Percentiles rank a stretch among this genome's conserved stretches.
Evolutionary conservation across 2,888 invertebrate genomes (phyloP).

Genomic region (Bruchidius siliquastri): DNA sequence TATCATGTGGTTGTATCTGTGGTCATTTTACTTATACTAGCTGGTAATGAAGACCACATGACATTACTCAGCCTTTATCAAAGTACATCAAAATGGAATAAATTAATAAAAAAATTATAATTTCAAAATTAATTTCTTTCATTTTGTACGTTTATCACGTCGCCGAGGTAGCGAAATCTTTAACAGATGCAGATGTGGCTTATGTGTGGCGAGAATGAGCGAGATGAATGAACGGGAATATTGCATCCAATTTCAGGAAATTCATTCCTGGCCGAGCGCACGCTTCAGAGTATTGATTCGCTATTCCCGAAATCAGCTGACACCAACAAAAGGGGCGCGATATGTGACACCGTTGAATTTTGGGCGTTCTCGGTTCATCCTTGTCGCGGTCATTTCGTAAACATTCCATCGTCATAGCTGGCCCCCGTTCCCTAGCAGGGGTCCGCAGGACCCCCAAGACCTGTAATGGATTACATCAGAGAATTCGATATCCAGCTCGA

Average conservation of each 20-base stretch:
- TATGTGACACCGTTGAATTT: not conserved
- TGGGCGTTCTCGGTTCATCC: not conserved
- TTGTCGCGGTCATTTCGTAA: too few species aligned
- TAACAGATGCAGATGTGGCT: too few species aligned
- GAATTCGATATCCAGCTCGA: slow-evolving; percentile 72
- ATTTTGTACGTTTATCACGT: not conserved
- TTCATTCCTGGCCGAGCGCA: not conserved
- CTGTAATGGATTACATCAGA: slow-evolving; percentile 67
- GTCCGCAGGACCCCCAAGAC: not conserved
- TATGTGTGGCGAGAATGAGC: too few species aligned
- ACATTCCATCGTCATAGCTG: not conserved
- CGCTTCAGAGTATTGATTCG: not conserved
- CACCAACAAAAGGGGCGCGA: not conserved
- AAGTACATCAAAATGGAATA: too few species aligned
- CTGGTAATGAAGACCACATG: too few species aligned
- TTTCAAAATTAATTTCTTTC: too few species aligned
- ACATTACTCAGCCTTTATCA: too few species aligned
- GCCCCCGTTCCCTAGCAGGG: not conserved
- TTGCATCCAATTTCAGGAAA: not conserved
- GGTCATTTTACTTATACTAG: too few species aligned
- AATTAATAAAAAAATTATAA: too few species aligned
- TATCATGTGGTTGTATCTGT: too few species aligned
- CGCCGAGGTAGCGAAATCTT: too few species aligned
- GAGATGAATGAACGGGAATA: too few species aligned
- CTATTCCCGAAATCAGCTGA: not conserved